phyloP scores from a whole-genome alignment of 2,113 vertebrate species.

The Pogonocichla stellata region DNA sequence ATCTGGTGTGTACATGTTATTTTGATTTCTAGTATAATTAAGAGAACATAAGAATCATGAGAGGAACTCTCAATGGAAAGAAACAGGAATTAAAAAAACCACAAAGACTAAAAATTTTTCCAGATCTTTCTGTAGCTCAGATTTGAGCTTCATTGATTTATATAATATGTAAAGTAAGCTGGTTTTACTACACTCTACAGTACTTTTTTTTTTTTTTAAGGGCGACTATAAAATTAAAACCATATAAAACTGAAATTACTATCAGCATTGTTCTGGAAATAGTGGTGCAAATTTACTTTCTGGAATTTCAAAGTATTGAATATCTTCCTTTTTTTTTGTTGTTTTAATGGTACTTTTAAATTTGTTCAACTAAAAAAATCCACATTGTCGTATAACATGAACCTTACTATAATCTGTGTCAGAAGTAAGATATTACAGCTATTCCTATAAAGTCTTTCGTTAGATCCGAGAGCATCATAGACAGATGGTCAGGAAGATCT shows the following conservation, averaged over 20 bases:
- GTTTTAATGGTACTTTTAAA: not conserved
- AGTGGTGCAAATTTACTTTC: not conserved
- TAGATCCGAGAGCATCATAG: not conserved
- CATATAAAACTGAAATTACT: not conserved
- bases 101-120: not conserved
- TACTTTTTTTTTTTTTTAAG: not conserved
- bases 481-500: not conserved
- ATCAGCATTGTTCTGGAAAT: not conserved
- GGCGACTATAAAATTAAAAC: not conserved
- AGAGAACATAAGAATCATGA: not conserved
- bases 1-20: not conserved
- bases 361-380: not conserved
- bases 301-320: not conserved
- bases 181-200: fast-evolving
- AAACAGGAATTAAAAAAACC: not conserved
- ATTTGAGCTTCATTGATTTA: not conserved
- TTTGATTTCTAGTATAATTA: not conserved
- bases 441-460: not conserved
- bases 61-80: not conserved
- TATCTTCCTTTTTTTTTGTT: not conserved
- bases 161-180: not conserved
- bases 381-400: not conserved
- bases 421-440: not conserved
- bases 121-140: not conserved
- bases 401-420: not conserved